Base-by-base conservation (phyloP, 2,113 vertebrate species). In the Lota lota region DNA sequence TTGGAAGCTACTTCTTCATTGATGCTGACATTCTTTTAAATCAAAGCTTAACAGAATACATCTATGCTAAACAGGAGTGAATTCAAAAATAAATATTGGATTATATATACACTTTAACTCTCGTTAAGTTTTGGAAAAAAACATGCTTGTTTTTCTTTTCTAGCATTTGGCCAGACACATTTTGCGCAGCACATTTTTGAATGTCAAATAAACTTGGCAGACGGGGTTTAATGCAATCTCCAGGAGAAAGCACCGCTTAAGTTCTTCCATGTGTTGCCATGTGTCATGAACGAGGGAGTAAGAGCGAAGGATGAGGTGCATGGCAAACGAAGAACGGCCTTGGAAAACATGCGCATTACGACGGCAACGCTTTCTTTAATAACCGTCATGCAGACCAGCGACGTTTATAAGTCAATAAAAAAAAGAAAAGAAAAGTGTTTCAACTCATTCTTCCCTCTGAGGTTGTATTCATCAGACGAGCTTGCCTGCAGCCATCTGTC, bases 241-340 rank as follows among this genome's bases (percentile, higher is more conserved):
- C 71, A 83, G 65, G 63, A 73, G 73, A 84, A 50, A 64, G 22
- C 54, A 77, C 20, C 80, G 81, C 63, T 60, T 78, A 79, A 89
- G 86, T 58, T 77, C 67, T 89, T 90, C 87, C 89, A 85, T 81
- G 83, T 89, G 88, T 71, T 18, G 67, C 57, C 64, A 62, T 64
- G 20, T 51, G 57, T 40, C 54, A 54, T 79, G 67, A 82, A 86
- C 64, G 5, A 50, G 54, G 63, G 22, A 61, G 61, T 12, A 51
- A 61, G 74, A 57, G 54, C 40, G 10, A 47, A 47, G 56, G 51
- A 21, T 21, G 20, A 22, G 24, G 61, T 67, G 24, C 24, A 69
- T 63, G 36, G 62, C 50, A 10, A 24, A 24, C 61, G 28, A 53
- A 77, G 60, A 69, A 75, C 79, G 53, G 47, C 20, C 4, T 72